Evolutionary conservation across 2,113 vertebrate species (phyloP).

Genomic region (Orthonyx spaldingii): DNA sequence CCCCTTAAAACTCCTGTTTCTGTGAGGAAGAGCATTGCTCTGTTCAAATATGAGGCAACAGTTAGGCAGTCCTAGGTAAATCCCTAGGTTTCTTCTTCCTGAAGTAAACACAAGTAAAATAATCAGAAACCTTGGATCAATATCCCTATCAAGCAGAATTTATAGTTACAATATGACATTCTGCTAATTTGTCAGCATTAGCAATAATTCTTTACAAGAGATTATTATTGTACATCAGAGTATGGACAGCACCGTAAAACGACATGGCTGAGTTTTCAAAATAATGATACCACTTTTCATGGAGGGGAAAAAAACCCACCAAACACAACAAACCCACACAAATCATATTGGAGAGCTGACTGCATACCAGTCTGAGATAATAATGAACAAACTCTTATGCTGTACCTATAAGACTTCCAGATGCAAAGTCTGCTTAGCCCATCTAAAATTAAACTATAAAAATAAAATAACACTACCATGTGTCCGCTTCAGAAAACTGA

Average conservation of each 20-base stretch:
- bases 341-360: neutral
- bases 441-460: neutral
- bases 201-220: neutral
- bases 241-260: neutral
- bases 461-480: neutral
- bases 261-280: neutral
- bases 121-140: neutral
- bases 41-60: neutral
- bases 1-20: neutral
- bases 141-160: neutral
- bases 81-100: neutral
- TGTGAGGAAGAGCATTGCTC: neutral
- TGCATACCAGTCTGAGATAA: neutral
- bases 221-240: neutral
- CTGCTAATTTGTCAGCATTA: conserved; percentile 5
- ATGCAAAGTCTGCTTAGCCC: neutral
- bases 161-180: neutral
- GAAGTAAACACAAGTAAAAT: neutral
- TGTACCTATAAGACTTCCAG: neutral
- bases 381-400: neutral
- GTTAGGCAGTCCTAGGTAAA: neutral
- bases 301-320: accelerated
- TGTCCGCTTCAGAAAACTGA: neutral
- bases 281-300: neutral
- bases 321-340: neutral